A percentile compares a stretch with the other conserved stretches of the same genome.
These are phyloP conservation scores for Hippopotamus amphibius DNA, from an alignment of 2,113 vertebrate genomes.

Conservation along the genomic window DNA sequence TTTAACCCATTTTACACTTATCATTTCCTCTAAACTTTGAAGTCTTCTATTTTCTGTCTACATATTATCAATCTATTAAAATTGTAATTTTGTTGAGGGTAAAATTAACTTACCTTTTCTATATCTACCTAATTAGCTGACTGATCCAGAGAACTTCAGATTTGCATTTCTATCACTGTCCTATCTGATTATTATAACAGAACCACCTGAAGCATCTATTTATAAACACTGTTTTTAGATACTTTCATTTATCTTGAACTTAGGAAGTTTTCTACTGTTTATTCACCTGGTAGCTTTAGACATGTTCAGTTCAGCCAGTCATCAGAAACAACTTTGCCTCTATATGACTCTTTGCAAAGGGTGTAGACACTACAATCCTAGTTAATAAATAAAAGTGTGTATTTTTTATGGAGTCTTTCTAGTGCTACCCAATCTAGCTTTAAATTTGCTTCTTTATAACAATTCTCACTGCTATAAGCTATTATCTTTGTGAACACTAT, in stretches of 20 bases:
- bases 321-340: constrained; percentile 47
- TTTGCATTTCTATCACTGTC: background rate
- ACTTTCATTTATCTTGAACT: background rate
- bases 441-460: constrained; percentile 36
- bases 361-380: background rate
- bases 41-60: background rate
- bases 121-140: background rate
- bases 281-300: background rate
- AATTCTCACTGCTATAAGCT: constrained; percentile 30
- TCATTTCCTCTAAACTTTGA: constrained; percentile 11
- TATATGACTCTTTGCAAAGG: background rate
- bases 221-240: constrained; percentile 45
- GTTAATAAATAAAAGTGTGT: constrained; percentile 6
- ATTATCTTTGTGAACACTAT: constrained; percentile 17
- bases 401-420: background rate
- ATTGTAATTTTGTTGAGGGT: background rate
- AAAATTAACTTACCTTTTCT: constrained; percentile 45
- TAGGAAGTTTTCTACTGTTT: constrained; percentile 51
- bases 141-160: constrained; percentile 39
- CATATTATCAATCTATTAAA: constrained; percentile 8
- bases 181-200: no score
- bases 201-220: background rate
- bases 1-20: constrained; percentile 5
- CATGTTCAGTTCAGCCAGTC: constrained; percentile 12
- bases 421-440: background rate